Evolutionary conservation across 2,797 vertebrate species (phyloP), one percentile per base, ranked within the genome.

Genomic region (Ciconia nigra): DNA sequence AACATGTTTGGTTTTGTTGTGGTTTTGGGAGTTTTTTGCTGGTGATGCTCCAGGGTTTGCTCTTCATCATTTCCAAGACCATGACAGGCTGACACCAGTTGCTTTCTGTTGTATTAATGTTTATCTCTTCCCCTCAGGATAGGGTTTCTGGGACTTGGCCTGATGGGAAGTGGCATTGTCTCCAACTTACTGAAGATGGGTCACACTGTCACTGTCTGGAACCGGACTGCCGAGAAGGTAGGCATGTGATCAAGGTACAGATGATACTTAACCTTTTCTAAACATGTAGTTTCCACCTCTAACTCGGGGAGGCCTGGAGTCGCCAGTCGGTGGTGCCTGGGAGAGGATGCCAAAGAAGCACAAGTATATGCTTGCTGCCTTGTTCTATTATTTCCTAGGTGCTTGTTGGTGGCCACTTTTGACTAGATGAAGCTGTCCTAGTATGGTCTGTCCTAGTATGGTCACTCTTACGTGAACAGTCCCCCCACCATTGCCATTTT

Each of bases 161-260:
- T 99, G 79, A 99, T 99, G 99, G 99, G 99, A 65, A 99, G 99
- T 84, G 99, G 99, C 39, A 99, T 99, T 4, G 99, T 99, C 82
- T 99, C 99, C 94, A 99, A 99, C 97, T 98, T 99, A 88, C 97
- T 99, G 94, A 99, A 99, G 98, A 99, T 99, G 99, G 99, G 99
- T 63, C 99, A 99, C 74, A 98, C 99, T 4, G 99, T 99, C 89
- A 99, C 99, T 3, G 99, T 99, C 94, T 99, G 99, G 99, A 99
- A 99, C 98, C 98, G 99, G 96, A 99, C 99, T n/a, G 99, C 99
- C 7, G 99, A 99, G 96, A 99, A 99, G 99, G 99, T 99, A 86
- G 57, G 80, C 62, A 8, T 24, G 8, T 82, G 13, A 22, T 72
- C 63, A 39, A 87, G 61, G 31, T 69, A 35, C 35, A 67, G 63